Evolutionary conservation across 2,113 vertebrate genomes (phyloP), one percentile per base, ranked within the genome.

Genomic region (Tupaia chinensis): DNA sequence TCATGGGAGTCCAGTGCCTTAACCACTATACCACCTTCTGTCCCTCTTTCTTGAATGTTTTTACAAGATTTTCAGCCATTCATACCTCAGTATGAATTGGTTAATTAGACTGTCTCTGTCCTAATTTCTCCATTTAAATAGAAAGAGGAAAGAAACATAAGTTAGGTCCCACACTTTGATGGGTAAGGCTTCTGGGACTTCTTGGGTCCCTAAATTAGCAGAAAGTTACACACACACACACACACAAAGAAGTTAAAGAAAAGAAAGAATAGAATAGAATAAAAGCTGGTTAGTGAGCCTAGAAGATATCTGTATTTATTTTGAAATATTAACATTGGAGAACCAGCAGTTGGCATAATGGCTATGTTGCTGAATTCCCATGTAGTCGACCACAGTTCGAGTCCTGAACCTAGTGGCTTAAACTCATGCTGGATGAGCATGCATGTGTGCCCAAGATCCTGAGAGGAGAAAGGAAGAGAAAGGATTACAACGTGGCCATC

Each of bases 61-160:
- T 92, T 96, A 63, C 91, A 97, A 92, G 74, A 9, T 12, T 81
- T 95, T 86, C 17, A 72, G 82, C 83, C 79, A 68, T 96, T 97
- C 34, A 54, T 77, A 95, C 70, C 10, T 96, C 32, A 54, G 29
- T 97, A 94, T 87, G 89, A 97, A 97, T 83, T 93, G 74, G 27
- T 69, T 98, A 98, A 98, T 95, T 94, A 91, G 23, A 9, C 70
- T 44, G 6, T 53, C 86, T 95, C 15, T 29, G 58, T 61, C 53
- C 34, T 85, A 94, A 92, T 27, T 90, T 29, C 27, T 92, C 78
- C 83, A 3, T 91, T 95, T 82, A 96, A 96, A 93, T 65, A 93
- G 89, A 86, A 96, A 93, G 53, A 83, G 34, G 32, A 90, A 63
- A 66, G 72, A 86, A 72, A 93, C 34, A 25, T 69, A 80, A 92